phyloP scores from a whole-genome alignment of 2,888 invertebrate species.

The Omphaloscelis lunosa region DNA sequence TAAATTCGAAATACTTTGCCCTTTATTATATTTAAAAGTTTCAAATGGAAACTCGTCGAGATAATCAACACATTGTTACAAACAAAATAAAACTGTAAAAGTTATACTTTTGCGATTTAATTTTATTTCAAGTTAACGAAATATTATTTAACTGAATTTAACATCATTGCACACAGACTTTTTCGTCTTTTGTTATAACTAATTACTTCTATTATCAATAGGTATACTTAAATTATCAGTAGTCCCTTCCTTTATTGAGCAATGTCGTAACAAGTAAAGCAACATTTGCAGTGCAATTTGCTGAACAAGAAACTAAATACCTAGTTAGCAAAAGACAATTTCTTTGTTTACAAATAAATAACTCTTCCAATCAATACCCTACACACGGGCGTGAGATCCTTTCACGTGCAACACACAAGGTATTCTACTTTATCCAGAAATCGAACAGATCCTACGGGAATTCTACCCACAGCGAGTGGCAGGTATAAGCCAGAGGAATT shows the following conservation, averaged over 20 bases:
- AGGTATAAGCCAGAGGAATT: slow-evolving; percentile 47
- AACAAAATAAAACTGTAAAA: slow-evolving; percentile 12
- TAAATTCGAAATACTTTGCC: slow-evolving; percentile 39
- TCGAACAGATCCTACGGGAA: slow-evolving; percentile 46
- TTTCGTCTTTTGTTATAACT: neutral
- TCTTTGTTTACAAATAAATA: slow-evolving; percentile 37
- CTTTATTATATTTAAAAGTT: slow-evolving; percentile 52
- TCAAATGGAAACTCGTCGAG: slow-evolving; percentile 32
- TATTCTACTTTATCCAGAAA: slow-evolving; percentile 38
- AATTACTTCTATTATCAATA: neutral
- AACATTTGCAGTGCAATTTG: neutral
- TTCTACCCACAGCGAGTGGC: slow-evolving; percentile 26
- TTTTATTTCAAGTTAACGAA: slow-evolving; percentile 5
- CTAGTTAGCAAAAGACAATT: slow-evolving; percentile 5
- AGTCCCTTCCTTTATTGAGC: neutral
- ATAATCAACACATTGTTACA: slow-evolving; percentile 52
- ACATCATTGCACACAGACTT: neutral
- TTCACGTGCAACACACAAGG: slow-evolving; percentile 42
- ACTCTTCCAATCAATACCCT: slow-evolving; percentile 26
- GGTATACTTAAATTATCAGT: no score
- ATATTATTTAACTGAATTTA: neutral
- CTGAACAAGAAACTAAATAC: neutral
- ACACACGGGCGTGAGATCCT: slow-evolving; percentile 34
- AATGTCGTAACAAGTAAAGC: neutral
- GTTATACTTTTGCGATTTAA: slow-evolving; percentile 2